phyloP scores from a whole-genome alignment of 2,113 vertebrate species.

The Hemiprocne comata region DNA sequence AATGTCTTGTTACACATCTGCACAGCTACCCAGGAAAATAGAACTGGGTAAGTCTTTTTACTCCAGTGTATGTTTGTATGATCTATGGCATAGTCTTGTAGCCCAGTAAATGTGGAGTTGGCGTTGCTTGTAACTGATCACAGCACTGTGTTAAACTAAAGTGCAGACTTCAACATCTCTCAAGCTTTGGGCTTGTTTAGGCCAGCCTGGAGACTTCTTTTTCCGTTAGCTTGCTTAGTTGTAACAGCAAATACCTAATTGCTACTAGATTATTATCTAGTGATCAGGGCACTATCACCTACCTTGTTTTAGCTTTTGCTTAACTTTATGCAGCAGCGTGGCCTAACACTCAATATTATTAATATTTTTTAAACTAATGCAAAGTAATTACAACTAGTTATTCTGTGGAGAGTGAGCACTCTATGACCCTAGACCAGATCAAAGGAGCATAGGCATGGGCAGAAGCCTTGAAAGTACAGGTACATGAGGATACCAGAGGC shows the following conservation, averaged over 20 bases:
- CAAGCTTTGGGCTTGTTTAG: not conserved
- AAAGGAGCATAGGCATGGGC: not conserved
- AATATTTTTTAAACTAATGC: not conserved
- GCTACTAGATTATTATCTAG: not conserved
- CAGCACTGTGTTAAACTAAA: not conserved
- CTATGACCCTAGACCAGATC: not conserved
- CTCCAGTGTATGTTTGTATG: fast-evolving
- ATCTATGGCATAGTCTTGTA: not conserved
- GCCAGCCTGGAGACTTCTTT: not conserved
- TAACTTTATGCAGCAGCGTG: not conserved
- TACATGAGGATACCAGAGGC: not conserved
- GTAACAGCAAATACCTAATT: not conserved
- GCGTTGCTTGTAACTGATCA: not conserved
- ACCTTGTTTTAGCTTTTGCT: not conserved
- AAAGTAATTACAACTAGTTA: not conserved
- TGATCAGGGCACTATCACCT: not conserved
- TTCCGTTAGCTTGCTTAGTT: not conserved
- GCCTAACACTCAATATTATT: not conserved
- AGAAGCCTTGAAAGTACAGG: not conserved
- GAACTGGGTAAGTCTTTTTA: not conserved
- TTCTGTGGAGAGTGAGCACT: not conserved
- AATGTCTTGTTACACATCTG: not conserved
- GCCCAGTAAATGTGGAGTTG: not conserved
- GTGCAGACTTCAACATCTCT: not conserved
- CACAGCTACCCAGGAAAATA: not conserved